A percentile compares a stretch with the other conserved stretches of the same genome.
These are phyloP conservation scores for Athalia circularis DNA, from an alignment of 2,888 invertebrate genomes.

Conservation along the genomic window DNA sequence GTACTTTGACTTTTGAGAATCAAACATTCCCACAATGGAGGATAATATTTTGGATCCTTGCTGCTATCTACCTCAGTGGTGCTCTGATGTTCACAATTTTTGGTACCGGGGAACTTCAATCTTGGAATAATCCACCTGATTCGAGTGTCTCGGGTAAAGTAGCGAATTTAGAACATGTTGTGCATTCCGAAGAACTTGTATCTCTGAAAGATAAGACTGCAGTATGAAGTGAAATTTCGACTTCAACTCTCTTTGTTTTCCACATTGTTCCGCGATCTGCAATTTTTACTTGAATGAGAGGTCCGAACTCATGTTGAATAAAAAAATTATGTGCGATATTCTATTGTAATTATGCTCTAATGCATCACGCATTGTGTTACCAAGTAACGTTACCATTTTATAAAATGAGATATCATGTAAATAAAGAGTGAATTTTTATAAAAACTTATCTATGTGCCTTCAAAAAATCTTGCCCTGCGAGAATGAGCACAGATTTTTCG, in stretches of 20 bases:
- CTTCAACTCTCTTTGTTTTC: no score
- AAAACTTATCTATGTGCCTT: not conserved
- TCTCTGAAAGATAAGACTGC: conserved; percentile 69
- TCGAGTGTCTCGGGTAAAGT: conserved; percentile 28
- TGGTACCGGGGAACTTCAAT: conserved; percentile 81
- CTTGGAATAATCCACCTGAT: conserved; percentile 72
- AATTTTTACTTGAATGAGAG: not conserved
- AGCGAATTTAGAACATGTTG: conserved; percentile 51
- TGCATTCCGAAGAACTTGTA: conserved; percentile 70
- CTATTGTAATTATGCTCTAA: no score
- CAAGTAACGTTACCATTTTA: no score
- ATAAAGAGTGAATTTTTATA: not conserved
- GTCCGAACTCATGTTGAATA: not conserved
- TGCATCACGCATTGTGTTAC: no score
- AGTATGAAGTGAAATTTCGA: conserved; percentile 65
- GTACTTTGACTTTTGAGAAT: conserved; percentile 83
- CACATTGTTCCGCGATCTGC: no score
- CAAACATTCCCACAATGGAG: conserved; percentile 87
- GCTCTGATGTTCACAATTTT: conserved; percentile 80
- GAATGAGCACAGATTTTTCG: not conserved
- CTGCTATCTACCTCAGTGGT: conserved; percentile 82
- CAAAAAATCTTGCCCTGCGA: not conserved
- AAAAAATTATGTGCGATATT: no score
- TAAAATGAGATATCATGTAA: no score
- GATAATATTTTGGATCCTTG: conserved; percentile 88